A percentile compares a stretch with the other conserved stretches of the same genome.
Evolutionary conservation across 2,113 vertebrate species (phyloP).

Genomic region (Thermophis baileyi): DNA sequence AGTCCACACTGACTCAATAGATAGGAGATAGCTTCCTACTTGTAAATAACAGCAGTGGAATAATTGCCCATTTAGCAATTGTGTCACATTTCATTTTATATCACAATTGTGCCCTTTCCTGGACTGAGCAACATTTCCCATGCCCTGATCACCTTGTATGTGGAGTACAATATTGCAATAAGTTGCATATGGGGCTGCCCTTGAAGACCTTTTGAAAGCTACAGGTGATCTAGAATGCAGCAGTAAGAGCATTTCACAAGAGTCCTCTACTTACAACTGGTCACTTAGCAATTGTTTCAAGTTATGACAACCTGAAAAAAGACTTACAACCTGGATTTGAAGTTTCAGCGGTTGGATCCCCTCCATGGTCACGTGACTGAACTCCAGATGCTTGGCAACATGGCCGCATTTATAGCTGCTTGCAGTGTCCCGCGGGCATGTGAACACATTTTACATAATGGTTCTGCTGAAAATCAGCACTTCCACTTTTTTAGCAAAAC

Average conservation of each 20-base stretch:
- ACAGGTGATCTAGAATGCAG: background rate
- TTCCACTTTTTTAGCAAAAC: background rate
- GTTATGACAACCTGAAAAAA: too few relatives aligned
- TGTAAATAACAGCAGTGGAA: background rate
- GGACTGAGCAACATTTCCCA: background rate
- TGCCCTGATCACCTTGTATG: background rate
- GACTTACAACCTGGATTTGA: background rate
- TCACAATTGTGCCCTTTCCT: background rate
- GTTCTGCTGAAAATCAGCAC: background rate
- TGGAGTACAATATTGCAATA: background rate
- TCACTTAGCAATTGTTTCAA: background rate
- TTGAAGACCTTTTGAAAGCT: background rate
- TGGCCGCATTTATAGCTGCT: too few relatives aligned
- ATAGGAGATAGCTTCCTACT: background rate
- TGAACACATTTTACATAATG: background rate
- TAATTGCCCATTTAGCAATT: too few relatives aligned
- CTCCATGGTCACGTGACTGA: background rate
- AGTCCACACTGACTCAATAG: background rate
- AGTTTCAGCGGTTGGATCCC: background rate
- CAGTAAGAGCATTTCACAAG: background rate
- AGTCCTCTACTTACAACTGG: background rate
- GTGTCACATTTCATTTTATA: background rate
- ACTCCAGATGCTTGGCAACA: background rate
- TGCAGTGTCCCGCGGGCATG: too few relatives aligned
- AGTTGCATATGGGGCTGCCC: background rate